A percentile compares a stretch with the other conserved stretches of the same genome.
Conservation (phyloP, 2,113 vertebrate genomes). For the Numida meleagris region DNA sequence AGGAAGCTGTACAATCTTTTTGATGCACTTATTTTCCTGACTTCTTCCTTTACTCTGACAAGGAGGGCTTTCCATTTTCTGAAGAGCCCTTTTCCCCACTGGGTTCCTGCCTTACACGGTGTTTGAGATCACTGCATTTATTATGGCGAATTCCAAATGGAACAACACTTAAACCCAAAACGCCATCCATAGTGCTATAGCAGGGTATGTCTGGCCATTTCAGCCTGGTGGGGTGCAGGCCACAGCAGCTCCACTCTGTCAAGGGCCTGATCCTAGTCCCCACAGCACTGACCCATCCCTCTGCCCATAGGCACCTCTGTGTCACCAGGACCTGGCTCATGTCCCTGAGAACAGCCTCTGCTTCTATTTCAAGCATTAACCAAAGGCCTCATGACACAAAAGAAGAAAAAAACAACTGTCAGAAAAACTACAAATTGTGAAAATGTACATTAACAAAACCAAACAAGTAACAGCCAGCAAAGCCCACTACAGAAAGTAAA, state of each 20-base stretch:
- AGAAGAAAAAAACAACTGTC: rapidly evolving
- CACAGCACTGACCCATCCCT: background rate
- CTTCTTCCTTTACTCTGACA: background rate
- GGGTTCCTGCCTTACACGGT: rapidly evolving
- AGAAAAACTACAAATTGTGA: background rate
- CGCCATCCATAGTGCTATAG: rapidly evolving
- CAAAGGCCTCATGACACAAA: background rate
- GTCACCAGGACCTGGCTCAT: rapidly evolving
- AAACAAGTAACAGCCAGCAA: background rate
- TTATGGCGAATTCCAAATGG: background rate
- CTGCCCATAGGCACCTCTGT: rapidly evolving
- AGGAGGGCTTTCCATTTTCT: background rate
- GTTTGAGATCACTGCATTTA: background rate
- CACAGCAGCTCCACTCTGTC: background rate
- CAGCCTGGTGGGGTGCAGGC: background rate
- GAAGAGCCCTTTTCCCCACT: background rate
- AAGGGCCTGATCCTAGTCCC: background rate
- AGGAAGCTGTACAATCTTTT: background rate
- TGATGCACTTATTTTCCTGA: background rate
- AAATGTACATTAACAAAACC: background rate
- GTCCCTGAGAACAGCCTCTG: background rate
- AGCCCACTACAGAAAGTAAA: background rate
- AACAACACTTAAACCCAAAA: background rate
- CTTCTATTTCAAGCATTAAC: background rate
- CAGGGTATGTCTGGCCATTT: background rate